phyloP scores from a whole-genome alignment of 2,888 invertebrate genomes.

The Pachliopta kotzebuea region DNA sequence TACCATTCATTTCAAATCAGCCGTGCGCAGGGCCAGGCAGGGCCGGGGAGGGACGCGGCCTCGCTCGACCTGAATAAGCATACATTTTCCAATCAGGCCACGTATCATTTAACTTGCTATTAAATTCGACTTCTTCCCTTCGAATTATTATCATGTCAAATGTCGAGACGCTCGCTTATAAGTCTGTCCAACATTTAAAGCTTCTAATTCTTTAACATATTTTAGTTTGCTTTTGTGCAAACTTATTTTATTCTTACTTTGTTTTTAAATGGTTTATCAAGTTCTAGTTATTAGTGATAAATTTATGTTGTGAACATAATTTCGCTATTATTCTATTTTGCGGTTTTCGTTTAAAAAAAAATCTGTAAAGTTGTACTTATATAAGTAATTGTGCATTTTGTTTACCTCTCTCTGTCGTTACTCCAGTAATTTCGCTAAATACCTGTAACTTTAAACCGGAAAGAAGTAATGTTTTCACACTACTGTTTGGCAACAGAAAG shows the following conservation, averaged over 20 bases:
- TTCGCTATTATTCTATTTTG: no score
- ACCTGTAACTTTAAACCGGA: no score
- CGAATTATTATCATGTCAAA: conserved; percentile 75
- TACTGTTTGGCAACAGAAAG: no score
- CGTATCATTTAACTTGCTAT: conserved; percentile 81
- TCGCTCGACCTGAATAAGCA: conserved; percentile 77
- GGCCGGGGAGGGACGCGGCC: conserved; percentile 54
- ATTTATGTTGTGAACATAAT: no score
- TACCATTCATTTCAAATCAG: conserved; percentile 80
- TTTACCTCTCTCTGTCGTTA: no score
- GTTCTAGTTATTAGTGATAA: no score
- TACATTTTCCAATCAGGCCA: conserved; percentile 81
- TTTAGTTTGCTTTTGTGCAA: neutral
- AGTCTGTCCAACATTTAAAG: conserved; percentile 42
- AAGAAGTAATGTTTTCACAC: no score
- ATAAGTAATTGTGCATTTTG: no score
- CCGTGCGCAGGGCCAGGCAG: conserved; percentile 70
- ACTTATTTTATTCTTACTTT: neutral
- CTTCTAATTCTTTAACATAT: conserved; percentile 10
- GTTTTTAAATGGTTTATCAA: neutral
- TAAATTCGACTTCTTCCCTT: conserved; percentile 79
- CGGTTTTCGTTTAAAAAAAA: no score
- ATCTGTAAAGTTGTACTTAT: no score
- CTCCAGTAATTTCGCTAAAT: no score
- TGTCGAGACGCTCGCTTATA: conserved; percentile 48